Evolutionary conservation across 2,888 invertebrate genomes (phyloP).

Genomic region (Tromatobia lineatoria): DNA sequence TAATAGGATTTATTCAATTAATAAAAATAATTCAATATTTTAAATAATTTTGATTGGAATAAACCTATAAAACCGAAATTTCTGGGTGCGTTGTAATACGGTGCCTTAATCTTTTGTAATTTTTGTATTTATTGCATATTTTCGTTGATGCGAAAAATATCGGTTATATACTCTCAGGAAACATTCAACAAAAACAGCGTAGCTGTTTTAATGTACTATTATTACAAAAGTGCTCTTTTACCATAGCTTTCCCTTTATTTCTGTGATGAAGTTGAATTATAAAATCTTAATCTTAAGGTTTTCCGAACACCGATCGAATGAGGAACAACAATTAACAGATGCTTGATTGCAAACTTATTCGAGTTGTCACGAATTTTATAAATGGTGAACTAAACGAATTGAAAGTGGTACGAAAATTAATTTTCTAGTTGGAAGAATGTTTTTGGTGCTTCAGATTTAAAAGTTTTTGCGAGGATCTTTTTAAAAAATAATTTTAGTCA

Average conservation of each 20-base stretch:
- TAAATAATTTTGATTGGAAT: no score
- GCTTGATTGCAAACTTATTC: background rate
- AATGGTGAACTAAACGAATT: background rate
- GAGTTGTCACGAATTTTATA: no score
- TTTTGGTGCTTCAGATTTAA: background rate
- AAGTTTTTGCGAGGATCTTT: background rate
- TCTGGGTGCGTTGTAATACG: background rate
- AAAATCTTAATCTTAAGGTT: background rate
- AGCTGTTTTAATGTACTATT: conserved; percentile 4
- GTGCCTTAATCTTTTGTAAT: conserved; percentile 24
- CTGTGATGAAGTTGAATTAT: conserved; percentile 12
- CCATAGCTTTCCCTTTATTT: background rate
- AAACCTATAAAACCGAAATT: no score
- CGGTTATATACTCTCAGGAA: conserved; percentile 26
- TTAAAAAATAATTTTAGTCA: background rate
- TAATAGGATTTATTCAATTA: no score
- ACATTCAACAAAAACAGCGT: conserved; percentile 1
- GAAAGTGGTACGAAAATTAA: background rate
- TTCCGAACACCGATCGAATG: background rate
- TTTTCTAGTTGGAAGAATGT: background rate
- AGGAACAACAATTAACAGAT: background rate
- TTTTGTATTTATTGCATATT: conserved; percentile 18
- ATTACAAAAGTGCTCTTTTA: background rate
- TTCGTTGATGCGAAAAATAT: background rate
- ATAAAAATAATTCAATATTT: no score